Conservation (phyloP, 2,113 vertebrate genomes). For the Podiceps cristatus region DNA sequence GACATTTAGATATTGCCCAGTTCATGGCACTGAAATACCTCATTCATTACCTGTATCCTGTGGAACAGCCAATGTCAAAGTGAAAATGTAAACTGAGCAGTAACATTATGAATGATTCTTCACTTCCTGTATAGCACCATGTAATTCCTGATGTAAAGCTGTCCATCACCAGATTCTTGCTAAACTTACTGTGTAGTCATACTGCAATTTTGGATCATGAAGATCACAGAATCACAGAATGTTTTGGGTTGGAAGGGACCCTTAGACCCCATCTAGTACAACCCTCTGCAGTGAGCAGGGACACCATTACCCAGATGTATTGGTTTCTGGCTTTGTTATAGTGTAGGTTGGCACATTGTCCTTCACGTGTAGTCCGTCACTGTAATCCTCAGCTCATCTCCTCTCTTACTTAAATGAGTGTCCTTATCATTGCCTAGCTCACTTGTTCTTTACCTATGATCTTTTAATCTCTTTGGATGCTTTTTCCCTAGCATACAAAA, state of each 20-base stretch:
- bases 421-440: not conserved
- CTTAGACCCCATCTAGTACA: too few species aligned
- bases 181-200: not conserved
- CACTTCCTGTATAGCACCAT: not conserved
- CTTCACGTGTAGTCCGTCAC: not conserved
- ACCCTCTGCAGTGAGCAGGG: too few species aligned
- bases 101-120: not conserved
- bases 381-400: not conserved
- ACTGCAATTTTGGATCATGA: not conserved
- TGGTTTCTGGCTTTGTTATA: not conserved
- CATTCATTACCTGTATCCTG: not conserved
- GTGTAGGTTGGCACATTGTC: not conserved
- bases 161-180: not conserved
- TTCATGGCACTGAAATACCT: not conserved
- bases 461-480: not conserved
- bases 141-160: not conserved
- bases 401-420: not conserved
- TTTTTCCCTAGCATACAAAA: not conserved
- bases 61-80: not conserved
- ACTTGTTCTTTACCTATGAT: not conserved
- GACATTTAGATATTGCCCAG: not conserved
- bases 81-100: not conserved
- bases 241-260: too few species aligned
- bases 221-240: too few species aligned
- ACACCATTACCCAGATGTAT: fast-evolving